Evolutionary conservation across 2,113 vertebrate genomes (phyloP).

Genomic region (Tangachromis dhanisi): DNA sequence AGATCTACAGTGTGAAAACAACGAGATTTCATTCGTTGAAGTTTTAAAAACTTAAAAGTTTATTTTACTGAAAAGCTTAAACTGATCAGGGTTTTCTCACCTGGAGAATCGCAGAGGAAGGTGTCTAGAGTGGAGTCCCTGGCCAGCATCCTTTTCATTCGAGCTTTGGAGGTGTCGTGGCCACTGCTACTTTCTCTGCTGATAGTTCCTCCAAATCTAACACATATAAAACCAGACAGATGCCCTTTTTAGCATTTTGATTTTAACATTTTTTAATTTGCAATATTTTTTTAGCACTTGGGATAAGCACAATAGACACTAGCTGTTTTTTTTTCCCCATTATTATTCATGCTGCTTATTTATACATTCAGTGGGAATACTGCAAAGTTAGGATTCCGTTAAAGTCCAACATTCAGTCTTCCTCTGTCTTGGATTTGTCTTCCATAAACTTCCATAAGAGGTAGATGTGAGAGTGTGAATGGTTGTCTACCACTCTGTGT

Average conservation of each 20-base stretch:
- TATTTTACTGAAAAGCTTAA: background rate
- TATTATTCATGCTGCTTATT: background rate
- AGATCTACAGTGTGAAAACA: background rate
- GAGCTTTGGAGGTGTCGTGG: conserved; percentile 27
- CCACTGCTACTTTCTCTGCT: conserved; percentile 21
- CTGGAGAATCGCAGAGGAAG: conserved; percentile 89
- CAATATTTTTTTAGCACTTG: background rate
- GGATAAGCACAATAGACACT: background rate
- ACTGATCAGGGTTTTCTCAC: conserved; percentile 36
- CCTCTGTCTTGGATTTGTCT: background rate
- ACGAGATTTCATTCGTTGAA: accelerated
- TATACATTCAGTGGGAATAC: background rate
- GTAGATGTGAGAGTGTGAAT: background rate
- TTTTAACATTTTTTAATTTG: background rate
- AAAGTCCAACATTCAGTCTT: background rate
- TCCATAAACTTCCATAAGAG: background rate
- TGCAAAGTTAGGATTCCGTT: background rate
- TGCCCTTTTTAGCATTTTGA: background rate
- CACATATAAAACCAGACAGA: background rate
- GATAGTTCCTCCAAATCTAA: background rate
- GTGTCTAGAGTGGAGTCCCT: conserved; percentile 73
- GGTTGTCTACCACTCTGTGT: background rate
- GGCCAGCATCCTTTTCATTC: conserved; percentile 83
- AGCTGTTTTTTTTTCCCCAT: background rate
- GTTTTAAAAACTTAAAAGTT: background rate